Percentiles rank a stretch among this genome's conserved stretches.
phyloP scores from a whole-genome alignment of 2,888 invertebrate species.

The Lamellibrachia satsuma region DNA sequence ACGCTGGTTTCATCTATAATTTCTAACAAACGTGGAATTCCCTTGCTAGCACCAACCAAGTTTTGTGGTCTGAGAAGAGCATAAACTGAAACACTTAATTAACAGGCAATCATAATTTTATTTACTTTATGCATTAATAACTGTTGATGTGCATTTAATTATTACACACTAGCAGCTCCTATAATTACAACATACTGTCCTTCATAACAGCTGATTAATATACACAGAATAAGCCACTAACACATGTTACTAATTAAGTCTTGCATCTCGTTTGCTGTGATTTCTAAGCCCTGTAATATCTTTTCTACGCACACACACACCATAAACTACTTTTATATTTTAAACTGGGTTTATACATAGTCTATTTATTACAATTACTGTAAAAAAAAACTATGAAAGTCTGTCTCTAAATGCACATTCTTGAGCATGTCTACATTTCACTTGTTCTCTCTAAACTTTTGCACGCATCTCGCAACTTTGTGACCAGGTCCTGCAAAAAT shows the following conservation, averaged over 20 bases:
- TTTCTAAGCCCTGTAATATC: neutral
- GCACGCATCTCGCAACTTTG: neutral
- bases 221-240: neutral
- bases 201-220: too few species aligned
- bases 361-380: neutral
- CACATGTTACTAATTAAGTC: neutral
- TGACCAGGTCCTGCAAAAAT: conserved; percentile 6
- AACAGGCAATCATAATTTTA: neutral
- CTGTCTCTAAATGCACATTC: neutral
- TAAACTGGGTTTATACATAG: neutral
- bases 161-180: neutral
- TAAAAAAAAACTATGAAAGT: neutral
- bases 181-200: neutral
- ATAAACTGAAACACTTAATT: neutral
- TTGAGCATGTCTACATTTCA: neutral
- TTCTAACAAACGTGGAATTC: too few species aligned
- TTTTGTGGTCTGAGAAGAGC: too few species aligned
- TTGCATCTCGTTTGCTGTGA: neutral
- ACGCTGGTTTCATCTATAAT: too few species aligned
- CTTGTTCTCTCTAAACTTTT: conserved; percentile 5
- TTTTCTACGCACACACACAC: neutral
- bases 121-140: neutral
- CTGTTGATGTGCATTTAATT: neutral
- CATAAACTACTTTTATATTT: neutral
- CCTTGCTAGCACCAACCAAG: too few species aligned